A percentile compares a stretch with the other conserved stretches of the same genome.
These are phyloP conservation scores for Charina bottae DNA, from an alignment of 2,113 vertebrate species.

Conservation along the genomic window DNA sequence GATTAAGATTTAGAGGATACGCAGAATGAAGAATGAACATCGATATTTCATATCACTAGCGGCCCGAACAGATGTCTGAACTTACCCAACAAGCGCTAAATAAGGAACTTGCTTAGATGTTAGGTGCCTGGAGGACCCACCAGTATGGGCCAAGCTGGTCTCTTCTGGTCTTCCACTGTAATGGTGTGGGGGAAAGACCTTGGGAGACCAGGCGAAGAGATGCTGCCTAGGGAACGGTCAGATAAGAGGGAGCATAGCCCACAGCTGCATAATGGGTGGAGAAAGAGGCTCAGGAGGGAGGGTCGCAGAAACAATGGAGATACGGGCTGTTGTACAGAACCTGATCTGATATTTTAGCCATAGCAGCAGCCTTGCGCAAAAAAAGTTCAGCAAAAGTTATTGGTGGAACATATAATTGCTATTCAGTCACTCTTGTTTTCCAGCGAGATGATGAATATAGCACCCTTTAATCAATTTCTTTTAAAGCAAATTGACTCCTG, in stretches of 20 bases:
- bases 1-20: too few species aligned
- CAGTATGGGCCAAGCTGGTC: background rate
- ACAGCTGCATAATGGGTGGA: background rate
- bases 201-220: too few species aligned
- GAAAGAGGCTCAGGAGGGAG: background rate
- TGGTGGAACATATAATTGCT: slow-evolving; percentile 1
- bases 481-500: slow-evolving; percentile 42
- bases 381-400: slow-evolving; percentile 31
- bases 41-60: too few species aligned
- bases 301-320: too few species aligned
- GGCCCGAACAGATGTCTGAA: too few species aligned
- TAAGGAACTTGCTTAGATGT: too few species aligned
- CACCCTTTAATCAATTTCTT: slow-evolving; percentile 35
- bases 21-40: too few species aligned
- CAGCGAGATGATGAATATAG: slow-evolving; percentile 33
- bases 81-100: too few species aligned
- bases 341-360: background rate
- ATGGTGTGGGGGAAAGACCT: background rate
- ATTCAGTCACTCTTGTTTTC: slow-evolving; percentile 21
- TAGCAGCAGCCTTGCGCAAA: background rate
- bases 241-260: background rate
- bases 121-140: background rate
- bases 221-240: background rate
- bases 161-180: background rate
- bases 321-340: background rate